Evolutionary conservation across 2,888 invertebrate species (phyloP).

Genomic region (Andrena hattorfiana): DNA sequence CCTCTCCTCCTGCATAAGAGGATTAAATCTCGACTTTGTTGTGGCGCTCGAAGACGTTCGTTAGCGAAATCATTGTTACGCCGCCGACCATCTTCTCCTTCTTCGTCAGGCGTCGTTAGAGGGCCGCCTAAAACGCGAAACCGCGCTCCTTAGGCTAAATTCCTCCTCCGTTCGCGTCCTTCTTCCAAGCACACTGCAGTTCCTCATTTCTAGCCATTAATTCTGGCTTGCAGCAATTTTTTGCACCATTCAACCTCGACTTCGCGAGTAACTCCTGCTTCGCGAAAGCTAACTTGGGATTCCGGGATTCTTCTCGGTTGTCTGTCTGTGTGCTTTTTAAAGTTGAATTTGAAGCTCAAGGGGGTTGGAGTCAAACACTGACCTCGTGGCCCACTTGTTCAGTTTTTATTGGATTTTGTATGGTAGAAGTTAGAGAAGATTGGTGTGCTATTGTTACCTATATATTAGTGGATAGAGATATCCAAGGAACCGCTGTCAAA

Average conservation of each 20-base stretch:
- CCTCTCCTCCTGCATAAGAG: conserved; percentile 65
- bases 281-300: not conserved
- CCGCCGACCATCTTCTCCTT: conserved; percentile 62
- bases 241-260: not conserved
- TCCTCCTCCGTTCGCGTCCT: conserved; percentile 4
- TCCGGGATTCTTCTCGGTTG: too few species aligned
- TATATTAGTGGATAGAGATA: too few species aligned
- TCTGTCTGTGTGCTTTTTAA: too few species aligned
- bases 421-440: too few species aligned
- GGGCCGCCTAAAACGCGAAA: conserved; percentile 41
- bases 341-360: too few species aligned
- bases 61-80: conserved; percentile 76
- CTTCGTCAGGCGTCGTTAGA: conserved; percentile 50
- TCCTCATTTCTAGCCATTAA: not conserved
- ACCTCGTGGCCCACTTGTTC: not conserved
- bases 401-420: not conserved
- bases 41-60: conserved; percentile 80
- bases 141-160: conserved; percentile 49
- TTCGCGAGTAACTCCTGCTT: not conserved
- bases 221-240: not conserved
- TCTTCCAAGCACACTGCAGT: not conserved
- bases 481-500: too few species aligned
- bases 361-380: too few species aligned
- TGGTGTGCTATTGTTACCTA: too few species aligned
- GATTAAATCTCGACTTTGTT: conserved; percentile 80